Conservation (phyloP, 2,113 vertebrate species). For the Astatotilapia flaviijosephi region DNA sequence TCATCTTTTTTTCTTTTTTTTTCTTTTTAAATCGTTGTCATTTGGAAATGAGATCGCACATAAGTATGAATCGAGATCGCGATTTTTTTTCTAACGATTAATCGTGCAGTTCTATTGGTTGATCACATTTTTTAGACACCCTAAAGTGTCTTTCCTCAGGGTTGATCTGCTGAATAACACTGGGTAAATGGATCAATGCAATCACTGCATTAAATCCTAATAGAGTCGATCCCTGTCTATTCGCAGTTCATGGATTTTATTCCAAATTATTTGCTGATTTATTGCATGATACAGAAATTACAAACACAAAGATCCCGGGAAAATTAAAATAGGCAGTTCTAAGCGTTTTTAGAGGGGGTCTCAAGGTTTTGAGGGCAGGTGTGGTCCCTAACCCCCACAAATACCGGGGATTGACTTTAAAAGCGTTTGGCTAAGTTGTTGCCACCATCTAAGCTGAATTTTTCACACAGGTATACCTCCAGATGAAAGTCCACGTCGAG, state of each 20-base stretch:
- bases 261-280: background rate
- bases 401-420: background rate
- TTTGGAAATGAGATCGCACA: too few relatives aligned
- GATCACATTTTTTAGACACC: background rate
- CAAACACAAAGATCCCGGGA: background rate
- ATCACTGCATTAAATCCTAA: background rate
- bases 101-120: background rate
- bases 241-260: background rate
- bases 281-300: background rate
- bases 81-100: too few relatives aligned
- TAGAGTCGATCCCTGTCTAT: background rate
- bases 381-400: background rate
- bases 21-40: too few relatives aligned
- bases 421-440: background rate
- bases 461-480: slow-evolving; percentile 79
- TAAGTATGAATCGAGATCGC: too few relatives aligned
- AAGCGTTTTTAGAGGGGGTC: background rate
- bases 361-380: background rate
- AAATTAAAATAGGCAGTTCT: background rate
- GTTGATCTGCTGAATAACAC: background rate
- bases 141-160: background rate
- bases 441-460: background rate
- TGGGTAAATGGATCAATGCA: background rate
- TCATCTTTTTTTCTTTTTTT: too few relatives aligned
- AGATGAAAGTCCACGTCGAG: slow-evolving; percentile 83